These are phyloP conservation scores for Oikopleura dioica DNA, from an alignment of 23 tunicate genomes.

Conservation along the genomic window DNA sequence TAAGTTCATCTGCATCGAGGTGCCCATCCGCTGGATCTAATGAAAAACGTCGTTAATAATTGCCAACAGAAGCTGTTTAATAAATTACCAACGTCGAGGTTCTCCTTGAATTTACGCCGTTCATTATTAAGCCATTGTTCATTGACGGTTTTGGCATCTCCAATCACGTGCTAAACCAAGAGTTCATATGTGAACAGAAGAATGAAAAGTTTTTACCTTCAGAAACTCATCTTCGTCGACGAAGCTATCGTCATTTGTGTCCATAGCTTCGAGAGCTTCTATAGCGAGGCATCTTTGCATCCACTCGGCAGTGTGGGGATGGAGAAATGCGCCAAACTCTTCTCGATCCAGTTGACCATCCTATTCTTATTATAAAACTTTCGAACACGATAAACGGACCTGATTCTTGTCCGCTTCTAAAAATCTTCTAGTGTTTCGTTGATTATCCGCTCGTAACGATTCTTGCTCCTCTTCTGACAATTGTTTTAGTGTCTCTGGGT, in stretches of 20 bases:
- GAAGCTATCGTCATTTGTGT: neutral
- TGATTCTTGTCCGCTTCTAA: neutral
- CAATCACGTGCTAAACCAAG: too few species aligned
- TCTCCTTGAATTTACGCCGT: too few species aligned
- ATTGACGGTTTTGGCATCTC: too few species aligned
- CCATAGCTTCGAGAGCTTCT: neutral
- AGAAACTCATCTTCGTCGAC: neutral
- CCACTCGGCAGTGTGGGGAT: neutral
- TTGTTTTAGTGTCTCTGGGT: neutral
- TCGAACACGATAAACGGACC: too few species aligned
- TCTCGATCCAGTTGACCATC: neutral
- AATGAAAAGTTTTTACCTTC: too few species aligned
- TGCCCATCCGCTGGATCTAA: too few species aligned
- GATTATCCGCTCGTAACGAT: neutral
- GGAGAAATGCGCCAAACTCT: neutral
- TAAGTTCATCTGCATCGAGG: neutral
- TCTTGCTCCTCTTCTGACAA: neutral
- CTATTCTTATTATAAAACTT: too few species aligned
- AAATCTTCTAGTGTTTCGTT: neutral
- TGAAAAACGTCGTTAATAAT: too few species aligned
- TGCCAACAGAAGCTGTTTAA: too few species aligned
- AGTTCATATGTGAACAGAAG: too few species aligned
- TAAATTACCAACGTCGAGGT: too few species aligned
- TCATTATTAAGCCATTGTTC: too few species aligned
- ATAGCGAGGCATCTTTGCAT: neutral